Evolutionary conservation across 1,140 invertebrate species (phyloP).

Genomic region (Carposina sasakii): DNA sequence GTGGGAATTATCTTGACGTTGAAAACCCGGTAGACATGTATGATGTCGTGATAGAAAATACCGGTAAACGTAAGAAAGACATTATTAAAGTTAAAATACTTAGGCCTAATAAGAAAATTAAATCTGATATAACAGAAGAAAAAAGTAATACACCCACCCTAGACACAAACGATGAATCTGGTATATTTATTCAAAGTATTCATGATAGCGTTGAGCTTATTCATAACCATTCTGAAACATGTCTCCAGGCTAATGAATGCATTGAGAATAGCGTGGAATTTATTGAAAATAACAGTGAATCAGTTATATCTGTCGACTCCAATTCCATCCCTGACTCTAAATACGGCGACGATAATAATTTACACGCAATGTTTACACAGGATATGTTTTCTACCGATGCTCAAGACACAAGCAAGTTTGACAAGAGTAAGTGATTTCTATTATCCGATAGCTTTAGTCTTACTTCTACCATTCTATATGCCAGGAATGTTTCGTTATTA

Average conservation of each 20-base stretch:
- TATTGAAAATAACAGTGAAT: conserved; percentile 31
- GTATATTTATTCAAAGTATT: conserved; percentile 22
- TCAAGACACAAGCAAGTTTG: conserved; percentile 9
- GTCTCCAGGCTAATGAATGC: conserved; percentile 52
- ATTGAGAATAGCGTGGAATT: conserved; percentile 48
- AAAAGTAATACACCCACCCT: no score
- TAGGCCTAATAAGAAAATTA: no score
- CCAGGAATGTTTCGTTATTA: no score
- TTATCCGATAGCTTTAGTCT: no score
- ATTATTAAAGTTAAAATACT: conserved; percentile 62
- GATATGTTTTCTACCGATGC: conserved; percentile 8
- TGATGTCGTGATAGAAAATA: conserved; percentile 13
- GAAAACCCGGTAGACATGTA: no score
- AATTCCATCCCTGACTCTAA: conserved; percentile 27
- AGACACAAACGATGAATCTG: no score
- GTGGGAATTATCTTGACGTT: no score
- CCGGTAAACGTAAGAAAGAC: conserved; percentile 29
- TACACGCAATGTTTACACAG: no score
- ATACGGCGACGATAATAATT: no score
- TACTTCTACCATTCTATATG: no score
- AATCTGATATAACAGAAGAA: no score
- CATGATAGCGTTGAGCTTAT: conserved; percentile 27
- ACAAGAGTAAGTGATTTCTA: no score
- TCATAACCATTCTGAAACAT: conserved; percentile 62
- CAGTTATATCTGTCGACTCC: conserved; percentile 38